Evolutionary conservation across 2,888 invertebrate species (phyloP).

Genomic region (Acleris holmiana): DNA sequence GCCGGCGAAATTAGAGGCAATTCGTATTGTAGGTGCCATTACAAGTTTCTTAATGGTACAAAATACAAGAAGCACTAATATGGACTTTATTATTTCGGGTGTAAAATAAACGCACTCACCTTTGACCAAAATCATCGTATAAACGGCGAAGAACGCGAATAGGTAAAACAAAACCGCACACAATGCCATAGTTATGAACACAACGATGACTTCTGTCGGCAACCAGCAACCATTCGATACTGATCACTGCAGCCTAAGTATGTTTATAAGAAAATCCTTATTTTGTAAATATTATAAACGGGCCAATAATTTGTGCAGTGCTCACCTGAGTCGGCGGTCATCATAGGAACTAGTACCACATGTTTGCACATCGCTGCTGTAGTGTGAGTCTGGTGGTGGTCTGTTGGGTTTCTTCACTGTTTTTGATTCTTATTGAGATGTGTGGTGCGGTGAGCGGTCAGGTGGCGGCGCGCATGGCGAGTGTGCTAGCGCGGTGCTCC

Average conservation of each 20-base stretch:
- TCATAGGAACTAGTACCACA: slow-evolving; percentile 65
- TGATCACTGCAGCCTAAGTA: slow-evolving; percentile 9
- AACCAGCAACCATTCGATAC: slow-evolving; percentile 11
- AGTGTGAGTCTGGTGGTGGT: neutral
- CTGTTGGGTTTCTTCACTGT: neutral
- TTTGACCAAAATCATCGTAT: slow-evolving; percentile 24
- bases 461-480: slow-evolving; percentile 13
- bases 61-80: neutral
- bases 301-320: slow-evolving; percentile 29
- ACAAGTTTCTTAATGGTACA: neutral
- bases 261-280: slow-evolving; percentile 13
- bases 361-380: slow-evolving; percentile 64
- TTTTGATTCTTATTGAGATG: neutral
- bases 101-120: slow-evolving; percentile 17
- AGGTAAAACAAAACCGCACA: slow-evolving; percentile 28
- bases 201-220: slow-evolving; percentile 17
- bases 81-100: neutral
- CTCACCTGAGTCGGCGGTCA: slow-evolving; percentile 63
- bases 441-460: neutral
- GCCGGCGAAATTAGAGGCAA: too few species aligned
- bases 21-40: too few species aligned
- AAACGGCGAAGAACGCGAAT: slow-evolving; percentile 24
- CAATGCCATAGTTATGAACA: slow-evolving; percentile 37
- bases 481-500: slow-evolving; percentile 4
- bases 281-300: slow-evolving; percentile 34